Evolutionary conservation across 2,888 invertebrate genomes (phyloP), one percentile per base, ranked within the genome.

Genomic region (Hydropsyche betteni): DNA sequence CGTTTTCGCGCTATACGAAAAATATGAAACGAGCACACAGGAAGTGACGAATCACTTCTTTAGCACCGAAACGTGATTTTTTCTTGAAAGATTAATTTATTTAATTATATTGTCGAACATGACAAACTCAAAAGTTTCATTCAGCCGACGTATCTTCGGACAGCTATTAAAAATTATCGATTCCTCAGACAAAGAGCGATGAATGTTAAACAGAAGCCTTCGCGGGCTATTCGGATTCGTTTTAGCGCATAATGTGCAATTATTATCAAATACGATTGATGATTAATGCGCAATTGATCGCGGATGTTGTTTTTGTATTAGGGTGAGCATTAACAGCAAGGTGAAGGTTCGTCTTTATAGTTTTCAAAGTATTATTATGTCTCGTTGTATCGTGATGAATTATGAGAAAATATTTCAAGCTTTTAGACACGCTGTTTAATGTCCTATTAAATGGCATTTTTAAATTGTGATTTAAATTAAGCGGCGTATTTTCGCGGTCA

Each of bases 381-480:
- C 14, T 58, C 16, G 24, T 58, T 58, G 1, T 14, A 53, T n/a
- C 12, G 53, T 51, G 51, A 51, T 53, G 16, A 12, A 12, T 16
- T 16, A 16, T 58, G 58, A 58, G 24, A 58, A 58, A 24, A 58
- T 24, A 24, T 24, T 58, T 58, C 16, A 16, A 24, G 24, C 58
- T 14, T 14, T 53, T 53, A 8, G 24, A 24, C 58, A 8, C 14
- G 58, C 4, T 8, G 16, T 58, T 16, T 53, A n/a, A 53, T 53
- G 53, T 8, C 4, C 16, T 14, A 58, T 58, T 58, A 58, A 44
- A 24, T 58, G 16, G 16, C 0, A 58, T 58, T 58, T 58, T 58
- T n/a, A 16, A 55, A 55, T 51, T 51, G 8, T 51, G 51, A 51
- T 55, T 55, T 55, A 14, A 55, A 55, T 55, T 55, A 55, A 55